Base-by-base conservation (phyloP, 37 sponge, comb jelly and placozoan species). In the Halichondria panicea region DNA sequence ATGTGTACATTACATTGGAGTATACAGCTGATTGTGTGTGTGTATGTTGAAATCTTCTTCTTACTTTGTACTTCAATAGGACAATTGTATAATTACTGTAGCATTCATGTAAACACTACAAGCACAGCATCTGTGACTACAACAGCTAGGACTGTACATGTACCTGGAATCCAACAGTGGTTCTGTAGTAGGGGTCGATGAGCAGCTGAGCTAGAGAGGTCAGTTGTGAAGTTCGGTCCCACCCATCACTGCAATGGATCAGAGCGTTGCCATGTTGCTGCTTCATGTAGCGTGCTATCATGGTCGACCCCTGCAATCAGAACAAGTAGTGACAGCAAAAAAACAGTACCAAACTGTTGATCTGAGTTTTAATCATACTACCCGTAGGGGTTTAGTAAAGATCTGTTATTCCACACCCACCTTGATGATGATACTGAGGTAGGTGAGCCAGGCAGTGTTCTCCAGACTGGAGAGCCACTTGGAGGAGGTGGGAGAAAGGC, bases 241-340 rank as follows among this genome's bases (percentile, higher is more conserved):
- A 98, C 12, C 99, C 99, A 70, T 98, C 99, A 56, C 96, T 96
- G 70, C 99, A 98, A 77, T 98, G 99, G 25, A 98, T 79, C 41
- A 98, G 84, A 0, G 82, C 86, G 58, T 81, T 80, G 41, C 90
- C 84, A 15, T 43, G 68, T 28, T 87, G 81, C 22, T 70, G 78
- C 56, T 75, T 81, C 84, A 98, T 70, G 68, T 77, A 87, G 9
- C 84, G 89, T 27, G 86, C 86, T 9, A 98, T 88, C 72, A 86
- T 72, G 38, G 54, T 58, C 0, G 90, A 71, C n/a, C 99, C 91
- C 92, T 87, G 58, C 31, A 30, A 31, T 15, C 11, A n/a, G n/a
- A n/a, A n/a, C n/a, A n/a, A n/a, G n/a, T n/a, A n/a, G n/a, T n/a
- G n/a, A n/a, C n/a, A n/a, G n/a, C n/a, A n/a, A n/a, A n/a, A n/a